Evolutionary conservation across 2,888 invertebrate species (phyloP).

Genomic region (Quadroppia sp.): DNA sequence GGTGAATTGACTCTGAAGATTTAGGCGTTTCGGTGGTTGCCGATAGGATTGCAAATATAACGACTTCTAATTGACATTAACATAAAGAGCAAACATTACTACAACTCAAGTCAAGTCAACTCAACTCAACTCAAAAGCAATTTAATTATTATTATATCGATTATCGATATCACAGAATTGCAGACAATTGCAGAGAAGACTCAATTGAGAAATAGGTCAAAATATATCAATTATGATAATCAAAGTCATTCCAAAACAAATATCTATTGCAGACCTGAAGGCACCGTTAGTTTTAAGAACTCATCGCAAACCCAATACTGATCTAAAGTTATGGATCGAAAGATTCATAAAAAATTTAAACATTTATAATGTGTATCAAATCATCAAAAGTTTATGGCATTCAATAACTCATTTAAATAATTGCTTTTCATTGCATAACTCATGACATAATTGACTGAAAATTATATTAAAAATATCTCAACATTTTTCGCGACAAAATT

Average conservation of each 20-base stretch:
- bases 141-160: too few relatives aligned
- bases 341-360: not conserved
- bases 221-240: not conserved
- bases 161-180: too few relatives aligned
- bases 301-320: too few relatives aligned
- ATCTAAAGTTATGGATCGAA: not conserved
- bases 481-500: too few relatives aligned
- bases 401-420: not conserved
- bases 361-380: too few relatives aligned
- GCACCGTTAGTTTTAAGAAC: not conserved
- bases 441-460: not conserved
- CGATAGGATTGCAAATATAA: too few relatives aligned
- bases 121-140: too few relatives aligned
- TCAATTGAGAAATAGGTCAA: not conserved
- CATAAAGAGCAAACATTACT: too few relatives aligned
- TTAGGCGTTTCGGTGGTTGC: too few relatives aligned
- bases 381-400: not conserved
- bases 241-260: not conserved
- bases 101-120: too few relatives aligned
- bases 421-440: not conserved
- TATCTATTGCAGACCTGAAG: slow-evolving; percentile 4
- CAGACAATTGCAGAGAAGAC: not conserved
- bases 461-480: not conserved
- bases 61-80: too few relatives aligned
- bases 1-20: too few relatives aligned